Evolutionary conservation across 2,797 vertebrate genomes (phyloP).

Genomic region (Channa striata): DNA sequence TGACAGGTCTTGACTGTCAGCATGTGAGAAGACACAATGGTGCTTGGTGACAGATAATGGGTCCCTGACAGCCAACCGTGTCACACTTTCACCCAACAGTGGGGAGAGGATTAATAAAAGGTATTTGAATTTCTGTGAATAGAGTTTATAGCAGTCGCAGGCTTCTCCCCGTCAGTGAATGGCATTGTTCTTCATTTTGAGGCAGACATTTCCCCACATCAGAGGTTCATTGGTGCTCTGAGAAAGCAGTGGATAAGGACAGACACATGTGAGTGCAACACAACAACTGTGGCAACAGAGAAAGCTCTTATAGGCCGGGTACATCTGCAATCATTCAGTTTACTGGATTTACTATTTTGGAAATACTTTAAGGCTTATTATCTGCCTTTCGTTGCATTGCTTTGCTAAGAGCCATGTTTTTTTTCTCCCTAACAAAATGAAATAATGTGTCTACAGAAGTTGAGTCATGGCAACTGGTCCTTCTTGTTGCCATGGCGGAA

Average conservation of each 20-base stretch:
- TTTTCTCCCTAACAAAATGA: too few species aligned
- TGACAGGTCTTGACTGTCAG: not conserved
- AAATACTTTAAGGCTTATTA: not conserved
- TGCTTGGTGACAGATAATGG: too few species aligned
- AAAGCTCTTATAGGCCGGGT: not conserved
- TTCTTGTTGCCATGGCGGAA: too few species aligned
- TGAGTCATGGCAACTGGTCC: too few species aligned
- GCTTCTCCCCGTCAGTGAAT: conserved; percentile 2
- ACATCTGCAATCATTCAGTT: conserved; percentile 10
- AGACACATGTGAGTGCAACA: conserved; percentile 45
- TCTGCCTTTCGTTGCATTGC: not conserved
- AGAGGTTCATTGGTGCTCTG: conserved; percentile 23
- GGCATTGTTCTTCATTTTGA: conserved; percentile 25
- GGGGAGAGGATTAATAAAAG: too few species aligned
- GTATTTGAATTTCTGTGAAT: conserved; percentile 11
- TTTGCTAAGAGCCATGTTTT: not conserved
- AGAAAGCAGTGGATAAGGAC: conserved; percentile 46
- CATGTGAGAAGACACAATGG: too few species aligned
- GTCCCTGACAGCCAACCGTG: too few species aligned
- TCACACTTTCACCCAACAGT: too few species aligned
- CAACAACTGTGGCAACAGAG: conserved; percentile 21
- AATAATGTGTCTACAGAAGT: too few species aligned
- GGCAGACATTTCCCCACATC: conserved; percentile 21
- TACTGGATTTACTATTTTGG: not conserved
- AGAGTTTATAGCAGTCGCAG: conserved; percentile 1